phyloP scores from a whole-genome alignment of 2,113 vertebrate species.

The Lynx canadensis region DNA sequence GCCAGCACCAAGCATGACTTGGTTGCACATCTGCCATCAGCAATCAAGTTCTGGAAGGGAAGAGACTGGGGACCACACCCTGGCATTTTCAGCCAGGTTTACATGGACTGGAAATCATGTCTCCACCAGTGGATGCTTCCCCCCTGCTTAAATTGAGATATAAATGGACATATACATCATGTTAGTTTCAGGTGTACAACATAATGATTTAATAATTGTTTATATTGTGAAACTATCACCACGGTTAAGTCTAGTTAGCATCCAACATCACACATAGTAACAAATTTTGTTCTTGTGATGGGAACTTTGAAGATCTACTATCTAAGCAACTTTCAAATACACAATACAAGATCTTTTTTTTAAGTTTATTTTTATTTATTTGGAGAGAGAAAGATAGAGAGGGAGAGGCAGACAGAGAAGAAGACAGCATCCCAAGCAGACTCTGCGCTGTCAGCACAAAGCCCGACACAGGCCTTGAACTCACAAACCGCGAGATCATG shows the following conservation, averaged over 20 bases:
- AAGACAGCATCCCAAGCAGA: no score
- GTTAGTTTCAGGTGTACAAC: background rate
- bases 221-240: background rate
- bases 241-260: background rate
- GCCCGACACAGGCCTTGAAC: no score
- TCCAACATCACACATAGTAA: background rate
- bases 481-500: no score
- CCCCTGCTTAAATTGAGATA: background rate
- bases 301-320: background rate
- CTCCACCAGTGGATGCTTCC: background rate
- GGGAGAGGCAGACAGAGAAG: no score
- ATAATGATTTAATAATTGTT: background rate
- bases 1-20: fast-evolving
- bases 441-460: no score
- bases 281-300: background rate
- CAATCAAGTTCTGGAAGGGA: background rate
- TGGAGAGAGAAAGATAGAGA: no score
- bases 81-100: background rate
- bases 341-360: background rate
- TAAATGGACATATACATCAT: background rate
- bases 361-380: no score
- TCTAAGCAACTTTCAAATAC: background rate
- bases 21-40: background rate
- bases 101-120: background rate
- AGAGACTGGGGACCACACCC: background rate